These are phyloP conservation scores for Melieria picta DNA, from an alignment of 2,888 invertebrate genomes.

Conservation along the genomic window DNA sequence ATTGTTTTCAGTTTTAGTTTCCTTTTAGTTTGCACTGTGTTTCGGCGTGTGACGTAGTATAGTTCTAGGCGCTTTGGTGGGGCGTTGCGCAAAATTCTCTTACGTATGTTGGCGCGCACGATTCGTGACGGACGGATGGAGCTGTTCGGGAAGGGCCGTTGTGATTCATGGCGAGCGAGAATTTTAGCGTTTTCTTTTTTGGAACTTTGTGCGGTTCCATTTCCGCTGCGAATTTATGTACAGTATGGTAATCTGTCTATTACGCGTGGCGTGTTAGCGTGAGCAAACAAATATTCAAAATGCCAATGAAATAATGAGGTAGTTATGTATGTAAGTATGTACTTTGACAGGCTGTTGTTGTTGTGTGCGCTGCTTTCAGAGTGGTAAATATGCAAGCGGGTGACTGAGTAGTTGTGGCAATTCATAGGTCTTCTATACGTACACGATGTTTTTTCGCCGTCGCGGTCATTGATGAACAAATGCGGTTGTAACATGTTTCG, in stretches of 20 bases:
- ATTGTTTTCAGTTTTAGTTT: neutral
- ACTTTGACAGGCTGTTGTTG: too few relatives aligned
- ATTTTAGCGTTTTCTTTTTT: neutral
- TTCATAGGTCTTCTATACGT: too few relatives aligned
- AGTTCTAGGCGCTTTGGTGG: slow-evolving; percentile 18
- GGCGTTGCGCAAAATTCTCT: slow-evolving; percentile 5
- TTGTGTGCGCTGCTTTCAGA: too few relatives aligned
- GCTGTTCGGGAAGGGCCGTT: slow-evolving; percentile 9
- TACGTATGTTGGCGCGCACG: slow-evolving; percentile 7
- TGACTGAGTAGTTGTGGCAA: too few relatives aligned
- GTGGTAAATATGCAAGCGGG: too few relatives aligned
- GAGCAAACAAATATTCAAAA: neutral
- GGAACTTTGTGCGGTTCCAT: slow-evolving; percentile 40
- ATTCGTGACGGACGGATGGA: neutral
- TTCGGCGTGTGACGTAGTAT: slow-evolving; percentile 28
- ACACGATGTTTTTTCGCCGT: too few relatives aligned
- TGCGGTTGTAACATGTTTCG: too few relatives aligned
- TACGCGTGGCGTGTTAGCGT: slow-evolving; percentile 19
- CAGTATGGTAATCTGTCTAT: slow-evolving; percentile 40
- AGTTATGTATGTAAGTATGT: too few relatives aligned
- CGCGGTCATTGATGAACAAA: too few relatives aligned
- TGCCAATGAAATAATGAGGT: too few relatives aligned
- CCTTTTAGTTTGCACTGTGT: slow-evolving; percentile 4
- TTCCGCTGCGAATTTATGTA: slow-evolving; percentile 43
- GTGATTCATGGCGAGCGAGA: slow-evolving; percentile 22